Conservation (phyloP, 2,888 invertebrate species). For the Lobophora halterata region DNA sequence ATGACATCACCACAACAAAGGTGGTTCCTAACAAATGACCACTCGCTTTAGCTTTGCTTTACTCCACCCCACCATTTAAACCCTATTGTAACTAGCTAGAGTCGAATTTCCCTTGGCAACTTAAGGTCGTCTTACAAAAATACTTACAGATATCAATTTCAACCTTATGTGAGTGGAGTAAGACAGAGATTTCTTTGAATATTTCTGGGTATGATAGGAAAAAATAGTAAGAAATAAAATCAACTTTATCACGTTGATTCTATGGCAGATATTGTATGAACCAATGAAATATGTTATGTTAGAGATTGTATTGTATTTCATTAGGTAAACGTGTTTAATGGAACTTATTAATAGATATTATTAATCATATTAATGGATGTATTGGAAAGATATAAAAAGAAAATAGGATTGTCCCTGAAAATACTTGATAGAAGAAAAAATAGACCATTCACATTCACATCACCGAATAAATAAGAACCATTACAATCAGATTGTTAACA, state of each 20-base stretch:
- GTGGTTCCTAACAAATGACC: constrained; percentile 46
- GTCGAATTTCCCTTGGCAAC: neutral
- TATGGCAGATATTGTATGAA: neutral
- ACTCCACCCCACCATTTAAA: constrained; percentile 6
- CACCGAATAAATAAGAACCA: too few species aligned
- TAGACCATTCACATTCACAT: too few species aligned
- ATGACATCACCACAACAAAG: constrained; percentile 48
- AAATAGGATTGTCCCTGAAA: too few species aligned
- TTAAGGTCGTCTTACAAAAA: neutral
- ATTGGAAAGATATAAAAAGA: too few species aligned
- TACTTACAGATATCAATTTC: neutral
- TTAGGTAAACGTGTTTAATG: constrained; percentile 10
- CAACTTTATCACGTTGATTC: constrained; percentile 1
- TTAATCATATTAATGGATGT: too few species aligned
- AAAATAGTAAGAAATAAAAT: constrained; percentile 3
- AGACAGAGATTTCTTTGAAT: neutral
- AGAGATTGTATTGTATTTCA: constrained; percentile 5
- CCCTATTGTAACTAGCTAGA: neutral
- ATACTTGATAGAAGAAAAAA: too few species aligned
- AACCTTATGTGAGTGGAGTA: neutral
- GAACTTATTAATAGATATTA: too few species aligned
- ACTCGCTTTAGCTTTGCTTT: constrained; percentile 38
- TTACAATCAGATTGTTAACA: too few species aligned
- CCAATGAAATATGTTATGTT: constrained; percentile 3
- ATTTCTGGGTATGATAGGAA: neutral